Evolutionary conservation across 2,797 vertebrate species (phyloP).

Genomic region (Diplodus puntazzo): DNA sequence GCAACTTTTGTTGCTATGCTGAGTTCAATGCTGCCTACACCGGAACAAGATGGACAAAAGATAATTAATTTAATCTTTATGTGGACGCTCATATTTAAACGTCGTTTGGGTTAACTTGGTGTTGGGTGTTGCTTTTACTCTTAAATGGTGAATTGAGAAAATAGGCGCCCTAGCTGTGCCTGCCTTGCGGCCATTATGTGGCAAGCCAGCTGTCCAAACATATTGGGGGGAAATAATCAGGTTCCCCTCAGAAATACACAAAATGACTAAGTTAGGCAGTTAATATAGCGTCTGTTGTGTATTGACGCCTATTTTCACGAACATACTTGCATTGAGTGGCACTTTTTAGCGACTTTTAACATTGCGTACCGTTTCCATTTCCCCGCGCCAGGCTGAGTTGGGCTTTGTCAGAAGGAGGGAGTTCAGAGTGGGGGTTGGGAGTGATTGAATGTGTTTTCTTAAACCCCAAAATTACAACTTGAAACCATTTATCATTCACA

Average conservation of each 20-base stretch:
- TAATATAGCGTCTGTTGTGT: neutral
- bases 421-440: slow-evolving; percentile 84
- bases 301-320: accelerated
- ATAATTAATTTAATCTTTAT: neutral
- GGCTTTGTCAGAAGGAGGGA: slow-evolving; percentile 82
- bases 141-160: slow-evolving; percentile 6
- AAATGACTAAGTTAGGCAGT: accelerated
- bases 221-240: slow-evolving; percentile 22
- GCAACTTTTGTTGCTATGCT: slow-evolving; percentile 10
- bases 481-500: slow-evolving; percentile 50
- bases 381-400: slow-evolving; percentile 68
- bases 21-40: slow-evolving; percentile 7
- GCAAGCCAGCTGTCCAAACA: slow-evolving; percentile 63
- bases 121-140: neutral
- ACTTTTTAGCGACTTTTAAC: slow-evolving; percentile 55
- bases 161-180: slow-evolving; percentile 33
- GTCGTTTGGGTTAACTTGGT: accelerated
- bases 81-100: accelerated
- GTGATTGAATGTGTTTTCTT: slow-evolving; percentile 37
- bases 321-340: accelerated
- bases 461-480: slow-evolving; percentile 16
- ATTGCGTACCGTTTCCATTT: slow-evolving; percentile 64
- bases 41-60: neutral
- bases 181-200: slow-evolving; percentile 72
- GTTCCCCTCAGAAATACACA: neutral